Base-by-base conservation (phyloP, 2,888 invertebrate genomes). In the Candidula unifasciata region DNA sequence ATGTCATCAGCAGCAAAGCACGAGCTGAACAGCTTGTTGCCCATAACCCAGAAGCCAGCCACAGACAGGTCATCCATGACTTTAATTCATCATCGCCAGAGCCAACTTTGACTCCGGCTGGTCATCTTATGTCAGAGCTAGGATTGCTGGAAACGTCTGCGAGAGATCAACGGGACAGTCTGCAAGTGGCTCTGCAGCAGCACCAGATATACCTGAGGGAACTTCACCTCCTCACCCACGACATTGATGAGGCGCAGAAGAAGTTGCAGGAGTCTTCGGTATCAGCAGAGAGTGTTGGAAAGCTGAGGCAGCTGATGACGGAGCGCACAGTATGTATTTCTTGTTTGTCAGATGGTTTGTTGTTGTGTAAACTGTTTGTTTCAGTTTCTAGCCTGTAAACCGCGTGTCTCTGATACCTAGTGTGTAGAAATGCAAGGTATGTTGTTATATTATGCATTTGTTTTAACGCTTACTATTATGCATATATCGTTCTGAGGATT, bases 191-290 rank as follows among this genome's bases (percentile, higher is more conserved):
- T 3, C 89, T 91, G 0, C 76, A 84, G 0, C 89, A 92, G 81
- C 91, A 92, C 85, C 89, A 91, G 64, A 85, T 87, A 52, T 91
- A 91, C 83, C 91, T 92, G 83, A 73, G 87, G 0, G 91, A 92
- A 82, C 87, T 92, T 60, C 79, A 85, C 60, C 87, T 89, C 30
- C 86, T 92, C 81, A 89, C 89, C 30, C 85, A 85, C 21, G 90
- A 90, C 52, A 91, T 92, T 44, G 86, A 78, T 16, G 90, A 91
- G 24, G 91, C 92, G 2, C 90, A 91, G 87, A 89, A 90, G 37
- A 87, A 90, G 74, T 86, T 91, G 54, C 84, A 90, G 35, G 89
- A 89, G 21, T 89, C 91, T 10, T 90, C 91, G 5, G 90, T 90
- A 60, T 88, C 88, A 84, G 91, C 90, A 10, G 87, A 90, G 52